Conservation (phyloP, 2,797 vertebrate species). For the Sebastolobus altivelis region DNA sequence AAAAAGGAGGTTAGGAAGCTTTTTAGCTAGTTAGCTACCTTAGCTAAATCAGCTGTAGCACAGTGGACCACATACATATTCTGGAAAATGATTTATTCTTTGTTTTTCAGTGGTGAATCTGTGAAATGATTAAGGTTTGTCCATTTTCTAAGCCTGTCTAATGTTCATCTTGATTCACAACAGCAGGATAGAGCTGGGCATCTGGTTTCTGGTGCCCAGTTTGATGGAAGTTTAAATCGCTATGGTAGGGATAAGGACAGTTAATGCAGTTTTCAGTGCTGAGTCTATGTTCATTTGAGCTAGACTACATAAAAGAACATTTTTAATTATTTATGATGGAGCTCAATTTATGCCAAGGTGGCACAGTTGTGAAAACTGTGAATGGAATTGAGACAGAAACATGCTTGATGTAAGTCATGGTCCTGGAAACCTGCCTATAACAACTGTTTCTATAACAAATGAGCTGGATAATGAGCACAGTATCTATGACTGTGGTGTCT, state of each 20-base stretch:
- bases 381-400: conserved; percentile 23
- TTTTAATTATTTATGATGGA: conserved; percentile 35
- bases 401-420: neutral
- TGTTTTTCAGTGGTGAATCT: neutral
- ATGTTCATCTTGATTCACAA: neutral
- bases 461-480: conserved; percentile 19
- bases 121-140: neutral
- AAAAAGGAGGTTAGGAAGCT: neutral
- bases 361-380: conserved; percentile 19
- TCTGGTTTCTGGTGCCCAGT: conserved; percentile 2
- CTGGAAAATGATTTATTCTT: neutral
- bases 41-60: neutral
- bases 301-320: conserved; percentile 9
- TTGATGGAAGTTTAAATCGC: conserved; percentile 2
- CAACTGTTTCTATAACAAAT: conserved; percentile 3
- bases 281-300: conserved; percentile 6
- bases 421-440: conserved; percentile 11
- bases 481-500: conserved; percentile 20
- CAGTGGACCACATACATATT: neutral
- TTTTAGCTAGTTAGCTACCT: neutral
- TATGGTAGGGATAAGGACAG: neutral
- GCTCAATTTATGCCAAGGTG: conserved; percentile 18
- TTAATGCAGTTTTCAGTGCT: neutral
- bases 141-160: neutral
- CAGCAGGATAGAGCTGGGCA: neutral